phyloP scores from a whole-genome alignment of 2,113 vertebrate species.

The Boleophthalmus pectinirostris region DNA sequence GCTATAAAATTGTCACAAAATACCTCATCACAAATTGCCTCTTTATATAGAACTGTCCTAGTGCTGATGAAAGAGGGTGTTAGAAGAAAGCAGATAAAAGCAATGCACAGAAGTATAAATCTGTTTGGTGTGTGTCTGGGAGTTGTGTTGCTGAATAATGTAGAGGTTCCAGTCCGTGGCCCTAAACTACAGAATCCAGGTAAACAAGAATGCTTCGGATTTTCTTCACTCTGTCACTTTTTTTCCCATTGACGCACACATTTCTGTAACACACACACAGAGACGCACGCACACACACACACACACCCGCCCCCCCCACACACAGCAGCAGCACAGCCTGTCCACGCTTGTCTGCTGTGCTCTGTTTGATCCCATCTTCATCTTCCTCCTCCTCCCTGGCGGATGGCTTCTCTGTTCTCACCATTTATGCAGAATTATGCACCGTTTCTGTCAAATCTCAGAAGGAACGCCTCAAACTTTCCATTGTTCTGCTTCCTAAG shows the following conservation, averaged over 20 bases:
- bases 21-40: neutral
- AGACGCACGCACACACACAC: neutral
- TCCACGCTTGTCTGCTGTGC: constrained; percentile 53
- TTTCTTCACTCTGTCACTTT: constrained; percentile 40
- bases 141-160: constrained; percentile 69
- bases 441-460: constrained; percentile 59
- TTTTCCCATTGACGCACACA: constrained; percentile 18
- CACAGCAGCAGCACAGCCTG: constrained; percentile 18
- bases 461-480: constrained; percentile 57
- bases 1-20: neutral
- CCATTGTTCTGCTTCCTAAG: constrained; percentile 59
- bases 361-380: constrained; percentile 60
- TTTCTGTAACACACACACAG: constrained; percentile 18
- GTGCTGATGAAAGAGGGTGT: constrained; percentile 41
- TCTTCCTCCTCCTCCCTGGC: constrained; percentile 34
- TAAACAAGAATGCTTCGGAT: constrained; percentile 52
- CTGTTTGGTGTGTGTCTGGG: constrained; percentile 59
- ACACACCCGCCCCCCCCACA: constrained; percentile 10
- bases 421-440: constrained; percentile 71
- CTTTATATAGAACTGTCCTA: neutral
- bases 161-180: constrained; percentile 64
- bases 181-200: constrained; percentile 64
- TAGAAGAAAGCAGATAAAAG: constrained; percentile 39
- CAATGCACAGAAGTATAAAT: constrained; percentile 55
- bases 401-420: constrained; percentile 49